phyloP scores from a whole-genome alignment of 2,797 vertebrate genomes.

The Oreochromis grahami region DNA sequence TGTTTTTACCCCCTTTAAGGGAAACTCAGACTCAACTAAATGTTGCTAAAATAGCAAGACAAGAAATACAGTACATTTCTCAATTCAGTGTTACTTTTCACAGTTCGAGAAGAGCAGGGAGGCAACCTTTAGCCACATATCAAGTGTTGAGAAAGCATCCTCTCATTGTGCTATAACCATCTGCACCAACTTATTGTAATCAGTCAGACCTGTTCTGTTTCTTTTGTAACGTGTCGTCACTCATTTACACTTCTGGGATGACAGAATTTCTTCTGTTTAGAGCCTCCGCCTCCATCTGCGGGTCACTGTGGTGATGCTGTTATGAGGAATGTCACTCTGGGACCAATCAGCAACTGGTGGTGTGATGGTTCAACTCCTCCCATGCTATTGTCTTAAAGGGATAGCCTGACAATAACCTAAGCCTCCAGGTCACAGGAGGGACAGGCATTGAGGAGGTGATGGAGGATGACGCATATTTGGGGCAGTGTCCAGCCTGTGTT shows the following conservation, averaged over 20 bases:
- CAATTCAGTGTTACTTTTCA: not conserved
- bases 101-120: not conserved
- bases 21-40: not conserved
- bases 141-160: not conserved
- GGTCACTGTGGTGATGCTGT: slow-evolving; percentile 45
- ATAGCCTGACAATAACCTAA: slow-evolving; percentile 33
- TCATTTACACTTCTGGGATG: not conserved
- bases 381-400: slow-evolving; percentile 74
- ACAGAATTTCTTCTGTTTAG: slow-evolving; percentile 9
- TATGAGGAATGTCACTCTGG: slow-evolving; percentile 49
- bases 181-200: not conserved
- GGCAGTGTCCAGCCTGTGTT: not conserved
- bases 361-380: slow-evolving; percentile 77
- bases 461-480: not conserved
- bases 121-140: not conserved
- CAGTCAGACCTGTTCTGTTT: not conserved
- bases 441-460: not conserved
- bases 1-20: not conserved
- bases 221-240: not conserved
- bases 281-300: not conserved
- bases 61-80: not conserved
- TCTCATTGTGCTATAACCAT: not conserved
- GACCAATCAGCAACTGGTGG: slow-evolving; percentile 74
- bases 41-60: not conserved
- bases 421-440: slow-evolving; percentile 11